Evolutionary conservation across 2,888 invertebrate genomes (phyloP).

Genomic region (Malthinus seriepunctatus): DNA sequence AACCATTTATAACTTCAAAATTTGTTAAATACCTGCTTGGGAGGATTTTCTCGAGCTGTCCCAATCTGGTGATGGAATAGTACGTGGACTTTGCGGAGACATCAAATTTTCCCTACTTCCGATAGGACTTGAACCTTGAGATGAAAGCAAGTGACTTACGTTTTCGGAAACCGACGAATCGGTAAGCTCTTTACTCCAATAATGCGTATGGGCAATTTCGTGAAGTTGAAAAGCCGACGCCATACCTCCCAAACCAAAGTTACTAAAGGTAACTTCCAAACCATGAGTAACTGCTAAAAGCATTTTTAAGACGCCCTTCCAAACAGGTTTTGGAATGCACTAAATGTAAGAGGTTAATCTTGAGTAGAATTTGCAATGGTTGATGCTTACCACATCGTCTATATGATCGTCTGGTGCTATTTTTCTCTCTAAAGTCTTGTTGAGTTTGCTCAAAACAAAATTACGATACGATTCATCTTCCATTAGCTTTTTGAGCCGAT

Average conservation of each 20-base stretch:
- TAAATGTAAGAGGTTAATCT: conserved; percentile 57
- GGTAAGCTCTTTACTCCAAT: conserved; percentile 86
- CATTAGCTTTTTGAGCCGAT: conserved; percentile 92
- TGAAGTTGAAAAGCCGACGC: conserved; percentile 95
- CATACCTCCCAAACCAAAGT: conserved; percentile 96
- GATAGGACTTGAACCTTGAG: conserved; percentile 66
- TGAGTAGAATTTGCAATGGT: not conserved
- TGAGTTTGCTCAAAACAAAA: conserved; percentile 92
- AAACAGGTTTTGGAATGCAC: conserved; percentile 88
- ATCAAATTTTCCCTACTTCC: conserved; percentile 70
- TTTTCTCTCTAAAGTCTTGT: conserved; percentile 89
- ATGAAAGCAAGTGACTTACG: conserved; percentile 43
- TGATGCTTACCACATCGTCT: conserved; percentile 87
- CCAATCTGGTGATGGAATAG: conserved; percentile 59
- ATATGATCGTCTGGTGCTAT: conserved; percentile 95
- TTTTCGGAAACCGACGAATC: conserved; percentile 58
- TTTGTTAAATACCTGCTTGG: conserved; percentile 58
- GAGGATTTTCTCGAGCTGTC: conserved; percentile 68
- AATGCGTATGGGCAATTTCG: conserved; percentile 99
- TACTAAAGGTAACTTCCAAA: conserved; percentile 87
- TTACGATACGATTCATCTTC: conserved; percentile 98
- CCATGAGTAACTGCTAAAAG: conserved; percentile 88
- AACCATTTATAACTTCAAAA: conserved; percentile 44
- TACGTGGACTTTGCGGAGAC: conserved; percentile 65
- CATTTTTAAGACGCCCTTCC: conserved; percentile 96